phyloP scores from a whole-genome alignment of 2,797 vertebrate species.

The Erethizon dorsatum region DNA sequence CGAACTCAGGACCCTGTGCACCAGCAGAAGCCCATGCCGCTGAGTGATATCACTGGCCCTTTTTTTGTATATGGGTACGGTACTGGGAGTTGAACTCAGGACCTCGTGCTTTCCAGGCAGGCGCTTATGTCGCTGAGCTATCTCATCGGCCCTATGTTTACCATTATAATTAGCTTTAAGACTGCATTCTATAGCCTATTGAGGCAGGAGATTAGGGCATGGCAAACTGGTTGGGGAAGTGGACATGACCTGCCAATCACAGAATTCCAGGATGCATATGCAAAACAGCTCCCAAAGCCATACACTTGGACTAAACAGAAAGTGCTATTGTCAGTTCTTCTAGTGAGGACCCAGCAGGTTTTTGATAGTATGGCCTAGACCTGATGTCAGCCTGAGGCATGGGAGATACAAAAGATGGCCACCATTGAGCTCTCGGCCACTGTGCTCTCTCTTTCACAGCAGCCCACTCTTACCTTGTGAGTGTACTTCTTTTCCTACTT shows the following conservation, averaged over 20 bases:
- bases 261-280: background rate
- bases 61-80: too few relatives aligned
- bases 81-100: too few relatives aligned
- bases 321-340: background rate
- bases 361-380: background rate
- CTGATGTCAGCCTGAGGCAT: background rate
- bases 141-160: too few relatives aligned
- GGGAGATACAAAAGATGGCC: background rate
- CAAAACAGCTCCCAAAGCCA: background rate
- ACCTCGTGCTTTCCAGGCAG: too few relatives aligned
- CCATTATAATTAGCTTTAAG: background rate
- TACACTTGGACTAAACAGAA: background rate
- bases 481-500: background rate
- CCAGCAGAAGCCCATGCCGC: too few relatives aligned
- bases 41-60: too few relatives aligned
- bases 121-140: too few relatives aligned
- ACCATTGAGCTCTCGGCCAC: background rate
- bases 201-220: background rate
- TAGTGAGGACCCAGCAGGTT: background rate
- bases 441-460: background rate
- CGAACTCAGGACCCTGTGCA: too few relatives aligned
- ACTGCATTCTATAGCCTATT: background rate
- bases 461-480: background rate
- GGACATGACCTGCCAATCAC: background rate
- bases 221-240: background rate